Evolutionary conservation across 2,888 invertebrate species (phyloP).

Genomic region (Platycheirus albimanus): DNA sequence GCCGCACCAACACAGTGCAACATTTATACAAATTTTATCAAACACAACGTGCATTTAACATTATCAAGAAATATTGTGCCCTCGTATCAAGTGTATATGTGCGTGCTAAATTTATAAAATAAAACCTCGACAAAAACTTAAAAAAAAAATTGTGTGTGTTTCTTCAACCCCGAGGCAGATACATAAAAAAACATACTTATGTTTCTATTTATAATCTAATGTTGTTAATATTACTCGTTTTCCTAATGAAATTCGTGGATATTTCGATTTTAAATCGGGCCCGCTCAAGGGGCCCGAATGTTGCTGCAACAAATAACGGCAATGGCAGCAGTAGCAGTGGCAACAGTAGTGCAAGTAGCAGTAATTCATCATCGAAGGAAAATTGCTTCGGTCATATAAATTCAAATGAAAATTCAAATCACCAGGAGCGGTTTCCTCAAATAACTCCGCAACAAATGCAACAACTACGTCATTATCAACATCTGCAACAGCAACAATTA

Average conservation of each 20-base stretch:
- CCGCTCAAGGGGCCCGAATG: slow-evolving; percentile 78
- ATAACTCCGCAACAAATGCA: slow-evolving; percentile 86
- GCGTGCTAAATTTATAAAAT: slow-evolving; percentile 59
- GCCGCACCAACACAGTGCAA: slow-evolving; percentile 38
- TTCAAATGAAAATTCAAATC: slow-evolving; percentile 27
- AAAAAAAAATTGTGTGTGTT: slow-evolving; percentile 27
- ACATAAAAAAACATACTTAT: slow-evolving; percentile 71
- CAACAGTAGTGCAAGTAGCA: slow-evolving; percentile 77
- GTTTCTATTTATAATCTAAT: slow-evolving; percentile 79
- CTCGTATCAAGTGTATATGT: slow-evolving; percentile 58
- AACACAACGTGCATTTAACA: background rate
- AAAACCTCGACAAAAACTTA: too few species aligned
- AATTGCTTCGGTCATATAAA: slow-evolving; percentile 75
- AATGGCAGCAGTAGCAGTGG: slow-evolving; percentile 79
- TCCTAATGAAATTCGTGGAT: slow-evolving; percentile 82
- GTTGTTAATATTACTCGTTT: slow-evolving; percentile 82
- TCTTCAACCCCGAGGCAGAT: slow-evolving; percentile 51
- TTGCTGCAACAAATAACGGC: slow-evolving; percentile 75
- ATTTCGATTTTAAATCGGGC: slow-evolving; percentile 81
- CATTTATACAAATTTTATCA: slow-evolving; percentile 15
- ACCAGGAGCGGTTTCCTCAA: slow-evolving; percentile 56
- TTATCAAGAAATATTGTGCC: slow-evolving; percentile 13
- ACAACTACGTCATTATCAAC: slow-evolving; percentile 83
- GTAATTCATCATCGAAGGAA: slow-evolving; percentile 79
- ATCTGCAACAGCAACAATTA: slow-evolving; percentile 81